phyloP scores from a whole-genome alignment of 1,140 invertebrate species.

The Atta colombica region DNA sequence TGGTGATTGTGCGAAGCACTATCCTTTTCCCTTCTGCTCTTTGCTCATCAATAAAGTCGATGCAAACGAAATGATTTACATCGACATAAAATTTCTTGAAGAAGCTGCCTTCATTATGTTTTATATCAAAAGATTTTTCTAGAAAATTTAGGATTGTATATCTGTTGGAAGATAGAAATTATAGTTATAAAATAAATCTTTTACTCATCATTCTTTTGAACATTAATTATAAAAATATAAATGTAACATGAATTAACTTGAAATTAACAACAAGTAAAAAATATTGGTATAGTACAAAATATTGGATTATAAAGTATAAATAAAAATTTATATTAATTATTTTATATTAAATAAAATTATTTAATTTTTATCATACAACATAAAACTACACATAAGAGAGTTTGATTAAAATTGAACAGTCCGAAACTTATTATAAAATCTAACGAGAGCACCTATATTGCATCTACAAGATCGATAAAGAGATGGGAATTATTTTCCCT shows the following conservation, averaged over 20 bases:
- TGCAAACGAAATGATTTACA: conserved; percentile 22
- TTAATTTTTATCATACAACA: not conserved
- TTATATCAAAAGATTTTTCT: not conserved
- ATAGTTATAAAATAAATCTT: not conserved
- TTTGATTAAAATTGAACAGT: conserved; percentile 25
- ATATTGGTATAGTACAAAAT: not conserved
- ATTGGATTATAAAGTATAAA: not conserved
- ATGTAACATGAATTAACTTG: not conserved
- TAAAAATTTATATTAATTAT: not conserved
- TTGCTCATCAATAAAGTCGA: conserved; percentile 59
- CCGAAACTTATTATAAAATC: conserved; percentile 69
- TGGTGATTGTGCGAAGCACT: conserved; percentile 25
- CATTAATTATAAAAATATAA: not conserved
- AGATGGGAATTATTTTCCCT: conserved; percentile 61
- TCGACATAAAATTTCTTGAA: conserved; percentile 24
- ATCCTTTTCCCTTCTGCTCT: not conserved
- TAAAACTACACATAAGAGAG: not conserved
- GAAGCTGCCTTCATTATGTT: conserved; percentile 29
- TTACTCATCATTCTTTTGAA: not conserved
- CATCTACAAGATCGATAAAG: conserved; percentile 64
- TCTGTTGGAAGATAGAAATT: not conserved
- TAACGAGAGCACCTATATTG: conserved; percentile 64
- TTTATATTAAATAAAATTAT: not conserved
- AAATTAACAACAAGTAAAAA: not conserved
- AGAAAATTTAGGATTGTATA: conserved; percentile 14